These are phyloP conservation scores for Gymnothorax reevesii DNA, from an alignment of 2,797 vertebrate species.

Conservation along the genomic window DNA sequence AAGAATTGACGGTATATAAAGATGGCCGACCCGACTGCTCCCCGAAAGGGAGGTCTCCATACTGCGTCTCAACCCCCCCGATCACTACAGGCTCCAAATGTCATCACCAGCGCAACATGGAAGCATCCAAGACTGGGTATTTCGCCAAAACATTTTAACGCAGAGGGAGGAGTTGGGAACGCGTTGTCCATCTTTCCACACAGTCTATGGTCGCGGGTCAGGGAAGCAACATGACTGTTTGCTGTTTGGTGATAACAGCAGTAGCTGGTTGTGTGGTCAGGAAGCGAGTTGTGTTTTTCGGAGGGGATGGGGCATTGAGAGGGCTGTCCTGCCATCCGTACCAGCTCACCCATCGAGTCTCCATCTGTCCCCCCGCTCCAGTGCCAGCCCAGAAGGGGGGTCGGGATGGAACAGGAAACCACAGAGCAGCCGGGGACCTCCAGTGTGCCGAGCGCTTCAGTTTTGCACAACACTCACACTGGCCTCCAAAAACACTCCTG, in stretches of 20 bases:
- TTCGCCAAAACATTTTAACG: no score
- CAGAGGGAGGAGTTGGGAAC: no score
- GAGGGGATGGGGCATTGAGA: constrained; percentile 58
- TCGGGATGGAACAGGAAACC: background rate
- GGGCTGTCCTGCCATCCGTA: constrained; percentile 48
- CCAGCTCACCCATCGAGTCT: constrained; percentile 54
- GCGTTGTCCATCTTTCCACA: no score
- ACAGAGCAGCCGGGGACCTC: constrained; percentile 3
- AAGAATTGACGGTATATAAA: no score
- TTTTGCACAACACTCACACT: background rate
- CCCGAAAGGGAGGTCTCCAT: no score
- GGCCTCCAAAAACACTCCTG: background rate
- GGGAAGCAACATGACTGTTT: no score
- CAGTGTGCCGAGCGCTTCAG: background rate
- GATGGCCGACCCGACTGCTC: no score
- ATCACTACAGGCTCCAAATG: no score
- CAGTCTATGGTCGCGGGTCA: no score
- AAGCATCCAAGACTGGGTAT: no score
- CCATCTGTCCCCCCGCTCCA: constrained; percentile 56
- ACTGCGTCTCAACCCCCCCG: no score
- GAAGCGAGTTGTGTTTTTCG: background rate
- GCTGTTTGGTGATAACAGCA: constrained; percentile 5
- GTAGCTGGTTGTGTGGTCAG: background rate
- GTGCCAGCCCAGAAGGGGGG: background rate
- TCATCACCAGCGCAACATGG: no score